phyloP scores from a whole-genome alignment of 1,140 invertebrate genomes.

The Teleogryllus occipitalis region DNA sequence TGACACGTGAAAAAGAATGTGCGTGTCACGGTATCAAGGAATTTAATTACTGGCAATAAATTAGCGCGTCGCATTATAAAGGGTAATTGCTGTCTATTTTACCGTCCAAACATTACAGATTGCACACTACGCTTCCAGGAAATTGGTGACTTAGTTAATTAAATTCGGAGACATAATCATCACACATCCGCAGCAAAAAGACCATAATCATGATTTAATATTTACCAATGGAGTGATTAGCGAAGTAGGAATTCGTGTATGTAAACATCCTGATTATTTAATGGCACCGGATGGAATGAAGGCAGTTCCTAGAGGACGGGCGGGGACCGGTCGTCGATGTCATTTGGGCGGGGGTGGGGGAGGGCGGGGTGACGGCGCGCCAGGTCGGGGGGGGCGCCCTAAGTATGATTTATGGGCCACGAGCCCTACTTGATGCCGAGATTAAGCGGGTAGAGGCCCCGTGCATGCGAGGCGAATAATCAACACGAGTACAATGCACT shows the following conservation, averaged over 20 bases:
- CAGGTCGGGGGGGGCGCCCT: background rate
- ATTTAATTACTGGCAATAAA: constrained; percentile 6
- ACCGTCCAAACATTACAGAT: background rate
- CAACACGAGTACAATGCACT: background rate
- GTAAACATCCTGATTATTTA: constrained; percentile 1
- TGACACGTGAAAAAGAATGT: constrained; percentile 2
- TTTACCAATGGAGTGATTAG: constrained; percentile 4
- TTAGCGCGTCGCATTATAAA: background rate
- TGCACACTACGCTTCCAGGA: background rate
- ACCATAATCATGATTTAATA: background rate
- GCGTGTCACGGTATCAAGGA: background rate
- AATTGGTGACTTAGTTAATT: background rate
- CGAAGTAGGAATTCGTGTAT: background rate
- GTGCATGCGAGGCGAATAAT: background rate
- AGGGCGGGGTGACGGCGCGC: background rate
- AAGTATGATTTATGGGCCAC: background rate
- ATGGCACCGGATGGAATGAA: background rate
- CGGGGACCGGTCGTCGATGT: background rate
- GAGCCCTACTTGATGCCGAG: background rate
- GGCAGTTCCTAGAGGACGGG: background rate
- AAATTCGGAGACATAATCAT: background rate
- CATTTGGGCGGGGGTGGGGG: background rate
- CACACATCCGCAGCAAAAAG: background rate
- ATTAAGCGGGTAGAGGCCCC: background rate
- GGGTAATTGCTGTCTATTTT: background rate